Conservation (phyloP, 2,888 invertebrate species). For the Oeneis ivallda region DNA sequence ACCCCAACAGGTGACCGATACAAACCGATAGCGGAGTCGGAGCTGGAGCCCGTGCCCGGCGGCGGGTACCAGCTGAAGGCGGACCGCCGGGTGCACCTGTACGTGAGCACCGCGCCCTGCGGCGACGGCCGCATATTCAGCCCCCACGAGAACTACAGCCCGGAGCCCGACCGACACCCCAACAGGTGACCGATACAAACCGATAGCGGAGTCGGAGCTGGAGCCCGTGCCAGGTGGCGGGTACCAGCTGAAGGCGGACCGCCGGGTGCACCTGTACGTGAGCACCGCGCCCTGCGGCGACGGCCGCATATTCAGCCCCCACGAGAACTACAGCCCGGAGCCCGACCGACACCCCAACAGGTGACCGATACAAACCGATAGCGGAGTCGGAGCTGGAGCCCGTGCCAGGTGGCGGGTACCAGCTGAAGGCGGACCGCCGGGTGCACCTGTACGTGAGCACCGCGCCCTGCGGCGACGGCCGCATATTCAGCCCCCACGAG, state of each 20-base stretch:
- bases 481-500: conserved; percentile 96
- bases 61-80: conserved; percentile 88
- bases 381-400: conserved; percentile 72
- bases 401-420: conserved; percentile 83
- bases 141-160: conserved; percentile 89
- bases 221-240: conserved; percentile 83
- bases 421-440: conserved; percentile 86
- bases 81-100: conserved; percentile 93
- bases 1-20: conserved; percentile 84
- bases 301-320: conserved; percentile 95
- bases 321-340: conserved; percentile 85
- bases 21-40: conserved; percentile 49
- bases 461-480: conserved; percentile 98
- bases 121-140: conserved; percentile 97
- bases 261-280: conserved; percentile 96
- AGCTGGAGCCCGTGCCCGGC: conserved; percentile 76
- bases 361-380: conserved; percentile 54
- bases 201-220: conserved; percentile 59
- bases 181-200: conserved; percentile 75
- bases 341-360: conserved; percentile 89
- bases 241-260: conserved; percentile 86
- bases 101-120: conserved; percentile 98
- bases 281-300: conserved; percentile 99
- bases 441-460: conserved; percentile 98
- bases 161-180: conserved; percentile 85